Percentiles rank a stretch among this genome's conserved stretches.
Evolutionary conservation across 2,113 vertebrate species (phyloP).

Genomic region (Heterotis niloticus): DNA sequence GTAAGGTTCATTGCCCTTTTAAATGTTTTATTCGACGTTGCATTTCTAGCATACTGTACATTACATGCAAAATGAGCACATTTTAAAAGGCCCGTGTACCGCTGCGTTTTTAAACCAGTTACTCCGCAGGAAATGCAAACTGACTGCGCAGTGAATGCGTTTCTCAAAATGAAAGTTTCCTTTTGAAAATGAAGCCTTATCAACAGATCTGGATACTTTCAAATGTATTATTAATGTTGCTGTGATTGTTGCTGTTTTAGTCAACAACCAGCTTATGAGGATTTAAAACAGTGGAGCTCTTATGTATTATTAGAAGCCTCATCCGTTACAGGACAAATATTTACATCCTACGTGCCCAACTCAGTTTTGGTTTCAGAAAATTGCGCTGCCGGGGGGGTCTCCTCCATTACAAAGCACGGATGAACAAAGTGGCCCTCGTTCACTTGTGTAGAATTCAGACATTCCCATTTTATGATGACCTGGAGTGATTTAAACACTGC

Average conservation of each 20-base stretch:
- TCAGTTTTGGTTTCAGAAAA: constrained; percentile 16
- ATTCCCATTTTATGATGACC: neutral
- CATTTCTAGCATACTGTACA: neutral
- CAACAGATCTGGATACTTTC: neutral
- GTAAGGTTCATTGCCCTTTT: no score
- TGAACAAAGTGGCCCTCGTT: neutral
- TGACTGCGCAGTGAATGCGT: neutral
- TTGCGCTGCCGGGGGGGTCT: neutral
- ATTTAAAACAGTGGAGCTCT: constrained; percentile 3
- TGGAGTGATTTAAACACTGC: neutral
- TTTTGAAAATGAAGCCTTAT: neutral
- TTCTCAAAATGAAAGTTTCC: neutral
- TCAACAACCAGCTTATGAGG: neutral
- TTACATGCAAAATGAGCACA: no score
- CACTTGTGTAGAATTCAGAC: neutral
- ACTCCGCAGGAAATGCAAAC: neutral
- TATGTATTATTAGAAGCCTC: no score
- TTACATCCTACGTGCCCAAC: neutral
- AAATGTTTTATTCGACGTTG: neutral
- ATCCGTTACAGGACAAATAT: neutral
- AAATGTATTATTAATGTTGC: neutral
- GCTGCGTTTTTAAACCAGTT: neutral
- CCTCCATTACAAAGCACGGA: neutral
- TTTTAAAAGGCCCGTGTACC: neutral
- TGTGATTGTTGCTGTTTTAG: neutral